Conservation (phyloP, 2,113 vertebrate genomes). For the Chroicocephalus ridibundus region DNA sequence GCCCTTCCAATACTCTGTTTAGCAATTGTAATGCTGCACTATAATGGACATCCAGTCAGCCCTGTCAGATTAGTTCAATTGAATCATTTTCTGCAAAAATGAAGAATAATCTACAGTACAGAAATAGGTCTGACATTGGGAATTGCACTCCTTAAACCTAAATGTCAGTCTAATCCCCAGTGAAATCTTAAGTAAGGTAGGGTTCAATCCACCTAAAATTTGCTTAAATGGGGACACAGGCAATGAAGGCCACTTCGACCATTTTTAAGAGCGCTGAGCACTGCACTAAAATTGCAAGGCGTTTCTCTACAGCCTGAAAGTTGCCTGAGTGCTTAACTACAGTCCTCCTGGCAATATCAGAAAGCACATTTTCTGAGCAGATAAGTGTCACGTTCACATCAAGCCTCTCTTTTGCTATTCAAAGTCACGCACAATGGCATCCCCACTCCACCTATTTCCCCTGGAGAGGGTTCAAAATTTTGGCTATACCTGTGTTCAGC, state of each 20-base stretch:
- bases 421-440: neutral
- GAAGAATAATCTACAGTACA: conserved; percentile 35
- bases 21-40: conserved; percentile 45
- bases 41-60: conserved; percentile 35
- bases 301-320: neutral
- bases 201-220: neutral
- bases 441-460: neutral
- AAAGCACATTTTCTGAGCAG: neutral
- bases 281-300: neutral
- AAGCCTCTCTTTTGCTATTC: neutral
- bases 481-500: neutral
- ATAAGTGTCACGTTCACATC: neutral
- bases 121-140: conserved; percentile 15
- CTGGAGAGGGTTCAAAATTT: neutral
- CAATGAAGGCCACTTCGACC: neutral
- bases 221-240: neutral
- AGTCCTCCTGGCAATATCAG: neutral
- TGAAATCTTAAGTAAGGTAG: conserved; percentile 29
- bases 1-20: conserved; percentile 34
- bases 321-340: neutral
- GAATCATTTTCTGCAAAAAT: conserved; percentile 59
- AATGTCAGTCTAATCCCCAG: conserved; percentile 2
- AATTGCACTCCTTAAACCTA: conserved; percentile 21
- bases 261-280: neutral
- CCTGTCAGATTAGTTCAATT: conserved; percentile 52